Conservation (phyloP, 2,797 vertebrate genomes). For the Scomberomorus guttatus region DNA sequence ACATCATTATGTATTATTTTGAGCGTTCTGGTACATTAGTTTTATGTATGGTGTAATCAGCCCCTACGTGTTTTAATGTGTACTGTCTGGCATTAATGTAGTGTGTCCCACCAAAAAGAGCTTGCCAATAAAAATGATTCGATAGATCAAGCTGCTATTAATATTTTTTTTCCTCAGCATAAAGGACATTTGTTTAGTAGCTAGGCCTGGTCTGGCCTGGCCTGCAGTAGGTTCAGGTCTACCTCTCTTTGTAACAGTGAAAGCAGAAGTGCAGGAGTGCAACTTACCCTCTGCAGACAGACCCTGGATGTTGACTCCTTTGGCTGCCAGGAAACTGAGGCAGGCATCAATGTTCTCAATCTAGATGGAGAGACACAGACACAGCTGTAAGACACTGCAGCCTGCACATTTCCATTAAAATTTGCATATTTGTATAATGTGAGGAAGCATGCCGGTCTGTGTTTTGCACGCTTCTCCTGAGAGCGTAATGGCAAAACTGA, state of each 20-base stretch:
- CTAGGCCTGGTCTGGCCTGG: not conserved
- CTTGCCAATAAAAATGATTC: conserved; percentile 17
- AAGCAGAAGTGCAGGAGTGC: conserved; percentile 9
- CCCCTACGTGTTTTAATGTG: conserved; percentile 13
- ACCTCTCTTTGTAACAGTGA: conserved; percentile 3
- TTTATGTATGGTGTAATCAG: conserved; percentile 24
- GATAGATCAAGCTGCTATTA: not conserved
- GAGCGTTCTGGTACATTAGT: conserved; percentile 30
- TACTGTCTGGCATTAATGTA: conserved; percentile 36
- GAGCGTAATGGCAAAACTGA: not conserved
- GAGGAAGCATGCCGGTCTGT: conserved; percentile 11
- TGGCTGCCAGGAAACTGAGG: conserved; percentile 97
- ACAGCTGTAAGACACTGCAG: conserved; percentile 41
- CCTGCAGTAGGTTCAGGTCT: not conserved
- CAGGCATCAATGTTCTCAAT: conserved; percentile 99
- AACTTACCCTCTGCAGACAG: conserved; percentile 97
- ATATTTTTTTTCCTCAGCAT: not conserved
- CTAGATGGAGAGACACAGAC: conserved; percentile 77
- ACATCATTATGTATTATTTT: not conserved
- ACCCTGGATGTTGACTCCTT: conserved; percentile 98
- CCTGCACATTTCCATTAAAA: conserved; percentile 49
- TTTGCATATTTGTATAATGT: conserved; percentile 59
- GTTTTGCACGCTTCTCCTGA: conserved; percentile 21
- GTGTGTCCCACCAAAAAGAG: conserved; percentile 12
- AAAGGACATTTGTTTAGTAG: not conserved